Base-by-base conservation (phyloP, 2,888 invertebrate genomes). In the Pachymerium ferrugineum region DNA sequence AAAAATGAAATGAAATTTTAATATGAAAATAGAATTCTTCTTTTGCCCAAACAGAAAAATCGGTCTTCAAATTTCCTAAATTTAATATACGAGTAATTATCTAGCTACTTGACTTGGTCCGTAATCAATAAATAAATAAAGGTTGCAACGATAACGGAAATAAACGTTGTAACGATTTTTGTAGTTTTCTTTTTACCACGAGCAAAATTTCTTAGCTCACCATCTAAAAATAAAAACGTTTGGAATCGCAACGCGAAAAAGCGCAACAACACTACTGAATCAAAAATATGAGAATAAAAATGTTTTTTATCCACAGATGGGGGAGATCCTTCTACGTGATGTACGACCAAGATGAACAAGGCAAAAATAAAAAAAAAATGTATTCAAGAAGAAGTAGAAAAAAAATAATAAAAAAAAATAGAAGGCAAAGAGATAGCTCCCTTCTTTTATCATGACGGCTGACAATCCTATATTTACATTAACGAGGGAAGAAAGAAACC, bases 401-500 rank as follows among this genome's bases (percentile, higher is more conserved):
- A 47, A 47, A 47, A 47, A 47, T 2, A 3, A 8, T 8, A 42
- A 5, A 5, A 42, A 42, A 42, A 47, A 16, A 2, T 2, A 47
- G 22, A 47, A 16, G 22, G 22, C 2, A 16, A 16, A 16, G 16
- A 47, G 47, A 47, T 47, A 47, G 22, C 19, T n/a, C n/a, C 19
- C 22, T 47, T 16, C 22, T 47, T 47, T 47, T 47, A 47, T 47
- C 47, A 16, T 22, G 10, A 47, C 47, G 5, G 47, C 47, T 47
- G 47, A 47, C 47, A 47, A 47, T 47, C 47, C 47, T 47, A 47
- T 47, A 47, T 47, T 47, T 47, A 47, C 47, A 47, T 47, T 47
- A 47, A 47, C 47, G 47, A 47, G 47, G 47, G 42, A 8, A 47
- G n/a, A 47, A 47, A 16, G 47, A 47, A 47, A 47, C 47, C 47